phyloP scores from a whole-genome alignment of 2,888 invertebrate species.

The Quadroppia sp. region DNA sequence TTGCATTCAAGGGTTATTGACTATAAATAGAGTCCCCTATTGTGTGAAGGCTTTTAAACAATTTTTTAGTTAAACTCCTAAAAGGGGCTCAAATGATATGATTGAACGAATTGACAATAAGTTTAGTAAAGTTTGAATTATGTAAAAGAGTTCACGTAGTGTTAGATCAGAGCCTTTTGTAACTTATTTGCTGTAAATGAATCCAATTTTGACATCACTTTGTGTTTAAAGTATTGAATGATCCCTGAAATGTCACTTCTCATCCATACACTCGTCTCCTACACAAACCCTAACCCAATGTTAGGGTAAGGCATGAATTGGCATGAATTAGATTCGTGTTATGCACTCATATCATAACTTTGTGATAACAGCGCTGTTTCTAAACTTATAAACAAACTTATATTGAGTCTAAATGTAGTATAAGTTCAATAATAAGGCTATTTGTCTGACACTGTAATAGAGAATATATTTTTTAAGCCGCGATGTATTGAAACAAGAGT shows the following conservation, averaged over 20 bases:
- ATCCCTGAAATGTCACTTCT: constrained; percentile 18
- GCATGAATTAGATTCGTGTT: constrained; percentile 26
- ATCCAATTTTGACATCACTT: neutral
- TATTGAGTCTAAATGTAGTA: neutral
- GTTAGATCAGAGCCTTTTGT: neutral
- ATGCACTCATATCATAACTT: constrained; percentile 26
- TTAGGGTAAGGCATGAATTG: neutral
- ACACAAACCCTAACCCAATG: constrained; percentile 1
- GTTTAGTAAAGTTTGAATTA: neutral
- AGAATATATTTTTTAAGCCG: constrained; percentile 9
- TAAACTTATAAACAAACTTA: constrained; percentile 28
- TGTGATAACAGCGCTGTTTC: neutral
- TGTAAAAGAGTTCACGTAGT: neutral
- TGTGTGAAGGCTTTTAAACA: neutral
- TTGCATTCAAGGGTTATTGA: constrained; percentile 2
- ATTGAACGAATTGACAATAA: neutral
- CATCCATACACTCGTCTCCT: neutral
- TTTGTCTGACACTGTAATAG: constrained; percentile 22
- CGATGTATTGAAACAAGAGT: neutral
- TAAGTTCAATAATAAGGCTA: constrained; percentile 13
- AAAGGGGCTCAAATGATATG: neutral
- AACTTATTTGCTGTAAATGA: no score
- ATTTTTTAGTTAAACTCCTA: neutral
- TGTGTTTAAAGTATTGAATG: neutral
- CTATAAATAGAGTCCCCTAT: neutral